Evolutionary conservation across 2,113 vertebrate genomes (phyloP).

Genomic region (Nanorana parkeri): DNA sequence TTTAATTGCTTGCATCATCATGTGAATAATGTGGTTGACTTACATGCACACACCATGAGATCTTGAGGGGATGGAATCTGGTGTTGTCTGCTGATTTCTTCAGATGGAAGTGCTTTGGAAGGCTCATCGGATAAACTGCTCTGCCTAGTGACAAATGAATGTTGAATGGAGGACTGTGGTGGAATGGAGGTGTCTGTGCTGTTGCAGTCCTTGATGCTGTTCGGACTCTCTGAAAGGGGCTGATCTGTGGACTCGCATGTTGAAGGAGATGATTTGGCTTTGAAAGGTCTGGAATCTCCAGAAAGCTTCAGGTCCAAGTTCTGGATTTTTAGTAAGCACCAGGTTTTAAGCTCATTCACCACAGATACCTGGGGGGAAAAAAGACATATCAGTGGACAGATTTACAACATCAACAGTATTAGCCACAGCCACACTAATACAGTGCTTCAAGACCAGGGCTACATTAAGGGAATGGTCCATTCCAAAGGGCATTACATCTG

Average conservation of each 20-base stretch:
- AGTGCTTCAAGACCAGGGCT: too few species aligned
- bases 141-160: constrained; percentile 60
- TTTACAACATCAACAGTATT: too few species aligned
- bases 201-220: constrained; percentile 59
- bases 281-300: constrained; percentile 73
- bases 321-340: constrained; percentile 94
- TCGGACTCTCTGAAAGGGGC: constrained; percentile 58
- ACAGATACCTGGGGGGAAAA: constrained; percentile 78
- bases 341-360: constrained; percentile 90
- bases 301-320: constrained; percentile 85
- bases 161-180: constrained; percentile 62
- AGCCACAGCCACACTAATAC: too few species aligned
- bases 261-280: constrained; percentile 74
- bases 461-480: too few species aligned
- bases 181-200: constrained; percentile 36
- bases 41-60: constrained; percentile 35
- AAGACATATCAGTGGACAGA: background rate
- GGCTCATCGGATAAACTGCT: constrained; percentile 59
- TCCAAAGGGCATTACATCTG: too few species aligned
- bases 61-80: constrained; percentile 76
- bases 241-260: constrained; percentile 75
- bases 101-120: constrained; percentile 48
- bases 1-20: constrained; percentile 13
- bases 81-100: constrained; percentile 67
- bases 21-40: constrained; percentile 21